A percentile compares a stretch with the other conserved stretches of the same genome.
phyloP scores from a whole-genome alignment of 2,113 vertebrate genomes.

The Gasterosteus nipponicus region DNA sequence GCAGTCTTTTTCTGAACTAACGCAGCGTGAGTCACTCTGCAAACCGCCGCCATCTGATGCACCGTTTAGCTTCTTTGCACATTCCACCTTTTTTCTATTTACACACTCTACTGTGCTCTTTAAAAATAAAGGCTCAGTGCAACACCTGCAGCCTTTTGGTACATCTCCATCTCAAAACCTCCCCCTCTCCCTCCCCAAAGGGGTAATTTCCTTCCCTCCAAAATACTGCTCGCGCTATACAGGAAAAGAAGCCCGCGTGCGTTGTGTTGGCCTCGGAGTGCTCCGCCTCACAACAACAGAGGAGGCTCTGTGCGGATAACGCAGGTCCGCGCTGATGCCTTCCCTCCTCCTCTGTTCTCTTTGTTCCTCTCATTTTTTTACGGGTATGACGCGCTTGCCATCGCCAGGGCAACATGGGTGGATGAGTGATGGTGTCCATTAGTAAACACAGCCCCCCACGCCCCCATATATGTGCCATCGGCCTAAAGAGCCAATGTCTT shows the following conservation, averaged over 20 bases:
- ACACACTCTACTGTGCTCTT: background rate
- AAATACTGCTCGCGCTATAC: slow-evolving; percentile 43
- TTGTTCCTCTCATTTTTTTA: slow-evolving; percentile 70
- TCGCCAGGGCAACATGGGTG: slow-evolving; percentile 71
- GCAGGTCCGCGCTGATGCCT: slow-evolving; percentile 60
- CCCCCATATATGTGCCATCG: slow-evolving; percentile 66
- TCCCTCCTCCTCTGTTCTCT: slow-evolving; percentile 72
- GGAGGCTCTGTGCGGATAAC: slow-evolving; percentile 54
- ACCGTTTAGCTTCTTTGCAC: slow-evolving; percentile 28
- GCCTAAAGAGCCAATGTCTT: slow-evolving; percentile 70
- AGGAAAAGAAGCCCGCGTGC: slow-evolving; percentile 41
- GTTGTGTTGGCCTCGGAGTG: slow-evolving; percentile 56
- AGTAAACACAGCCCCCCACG: slow-evolving; percentile 70
- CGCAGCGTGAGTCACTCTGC: slow-evolving; percentile 9
- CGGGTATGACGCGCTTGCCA: slow-evolving; percentile 57
- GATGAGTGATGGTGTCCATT: slow-evolving; percentile 81
- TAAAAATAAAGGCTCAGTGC: slow-evolving; percentile 41
- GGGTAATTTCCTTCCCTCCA: slow-evolving; percentile 38
- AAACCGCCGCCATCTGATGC: background rate
- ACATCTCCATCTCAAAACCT: slow-evolving; percentile 43
- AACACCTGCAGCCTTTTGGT: slow-evolving; percentile 33
- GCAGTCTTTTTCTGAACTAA: background rate
- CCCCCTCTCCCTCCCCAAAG: slow-evolving; percentile 5
- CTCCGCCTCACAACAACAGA: slow-evolving; percentile 46
- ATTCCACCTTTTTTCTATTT: slow-evolving; percentile 1